These are phyloP conservation scores for Porites rus DNA, from an alignment of 92 coral and sea anemone species.

Conservation along the genomic window DNA sequence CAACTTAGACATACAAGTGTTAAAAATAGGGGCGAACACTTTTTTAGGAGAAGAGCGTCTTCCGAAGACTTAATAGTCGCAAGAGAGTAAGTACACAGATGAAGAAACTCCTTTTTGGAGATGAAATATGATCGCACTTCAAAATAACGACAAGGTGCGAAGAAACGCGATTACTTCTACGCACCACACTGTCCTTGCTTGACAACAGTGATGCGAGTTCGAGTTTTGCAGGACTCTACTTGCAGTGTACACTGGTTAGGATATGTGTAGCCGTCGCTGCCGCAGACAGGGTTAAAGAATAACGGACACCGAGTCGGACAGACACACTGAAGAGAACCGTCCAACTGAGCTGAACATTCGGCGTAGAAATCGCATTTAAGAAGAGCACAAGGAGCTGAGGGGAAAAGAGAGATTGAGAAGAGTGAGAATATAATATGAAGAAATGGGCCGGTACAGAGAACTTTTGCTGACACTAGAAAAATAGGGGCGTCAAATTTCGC, in stretches of 20 bases:
- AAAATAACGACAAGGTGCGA: neutral
- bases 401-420: neutral
- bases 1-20: too few relatives aligned
- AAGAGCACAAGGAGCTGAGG: slow-evolving; percentile 89
- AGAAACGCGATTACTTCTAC: neutral
- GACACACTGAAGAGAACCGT: slow-evolving; percentile 91
- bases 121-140: neutral
- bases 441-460: too few relatives aligned
- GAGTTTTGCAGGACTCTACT: slow-evolving; percentile 84
- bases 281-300: slow-evolving; percentile 91
- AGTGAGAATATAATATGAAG: neutral
- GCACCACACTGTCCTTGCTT: slow-evolving; percentile 91
- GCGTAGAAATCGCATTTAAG: slow-evolving; percentile 90
- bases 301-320: slow-evolving; percentile 90
- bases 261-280: slow-evolving; percentile 89
- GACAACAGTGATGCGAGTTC: slow-evolving; percentile 77
- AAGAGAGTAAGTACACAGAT: neutral
- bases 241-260: slow-evolving; percentile 90
- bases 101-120: neutral
- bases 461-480: too few relatives aligned
- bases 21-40: too few relatives aligned
- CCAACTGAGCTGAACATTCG: slow-evolving; percentile 81
- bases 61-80: too few relatives aligned
- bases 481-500: too few relatives aligned
- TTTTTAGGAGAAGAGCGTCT: too few relatives aligned